Base-by-base conservation (phyloP, 92 coral and sea anemone genomes). In the Zoanthus sociatus region DNA sequence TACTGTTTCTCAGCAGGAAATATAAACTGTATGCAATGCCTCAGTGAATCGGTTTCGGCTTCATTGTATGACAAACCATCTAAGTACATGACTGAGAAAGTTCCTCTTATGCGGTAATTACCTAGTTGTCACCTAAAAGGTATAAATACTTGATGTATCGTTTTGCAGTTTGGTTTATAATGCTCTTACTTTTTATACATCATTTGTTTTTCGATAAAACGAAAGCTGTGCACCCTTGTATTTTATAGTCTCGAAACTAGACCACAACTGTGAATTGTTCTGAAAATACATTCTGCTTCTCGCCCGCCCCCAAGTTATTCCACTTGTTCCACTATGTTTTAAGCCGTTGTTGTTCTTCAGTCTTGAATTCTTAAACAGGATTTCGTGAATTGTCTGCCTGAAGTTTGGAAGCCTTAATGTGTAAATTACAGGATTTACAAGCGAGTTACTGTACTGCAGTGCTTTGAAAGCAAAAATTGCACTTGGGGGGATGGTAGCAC, bases 381-480 rank as follows among this genome's bases (percentile, higher is more conserved):
- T 20, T 7, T 81, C 85, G 45, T 60, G 76, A 81, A 90, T 69
- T 15, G 93, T 91, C 77, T 90, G 79, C 32, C 82, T 87, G 55
- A 84, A 90, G 45, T 89, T 87, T 9, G 93, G 93, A 13, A 90
- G 84, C 69, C 93, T 73, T 15, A 83, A 53, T 0, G 93, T 87
- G 90, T 90, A 87, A 76, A 90, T 87, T 33, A 77, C 53, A 46
- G 93, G 93, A 77, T 90, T 90, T 9, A 88, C 88, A 58, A 90
- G 91, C 1, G 93, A 90, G 75, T 89, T 87, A 47, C 93, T 87
- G 71, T 90, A 90, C 48, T 90, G 93, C 48, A 90, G 76, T 63
- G 86, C 88, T 74, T 90, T 90, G 58, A 90, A 82, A 20, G 81
- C 93, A 76, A 90, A 86, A 46, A 90, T 90, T 33, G 69, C 78